Conservation (phyloP, 1,140 invertebrate species). For the Zaprionus lachaisei region DNA sequence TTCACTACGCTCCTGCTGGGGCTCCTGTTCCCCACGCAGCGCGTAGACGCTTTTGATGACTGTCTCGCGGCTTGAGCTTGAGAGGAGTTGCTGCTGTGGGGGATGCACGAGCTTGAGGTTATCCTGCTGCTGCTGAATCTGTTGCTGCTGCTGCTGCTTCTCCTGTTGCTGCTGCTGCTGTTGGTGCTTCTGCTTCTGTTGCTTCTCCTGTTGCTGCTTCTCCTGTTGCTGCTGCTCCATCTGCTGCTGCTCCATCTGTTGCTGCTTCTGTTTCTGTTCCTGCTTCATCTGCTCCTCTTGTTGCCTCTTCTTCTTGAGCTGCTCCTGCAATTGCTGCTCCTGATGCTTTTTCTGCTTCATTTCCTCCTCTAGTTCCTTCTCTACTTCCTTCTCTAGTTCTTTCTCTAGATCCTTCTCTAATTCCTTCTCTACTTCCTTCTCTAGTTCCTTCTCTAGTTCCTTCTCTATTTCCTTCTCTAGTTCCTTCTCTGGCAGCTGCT, state of each 20-base stretch:
- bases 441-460: too few species aligned
- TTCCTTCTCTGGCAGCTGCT: constrained; percentile 14
- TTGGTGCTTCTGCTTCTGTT: not conserved
- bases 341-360: too few species aligned
- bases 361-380: too few species aligned
- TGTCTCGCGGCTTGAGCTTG: constrained; percentile 50
- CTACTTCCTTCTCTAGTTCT: constrained; percentile 1
- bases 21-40: not conserved
- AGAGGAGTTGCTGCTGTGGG: not conserved
- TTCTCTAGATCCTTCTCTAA: too few species aligned
- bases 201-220: too few species aligned
- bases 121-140: constrained; percentile 8
- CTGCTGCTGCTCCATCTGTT: not conserved
- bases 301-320: too few species aligned
- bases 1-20: not conserved
- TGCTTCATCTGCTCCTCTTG: too few species aligned
- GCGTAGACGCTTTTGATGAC: constrained; percentile 65
- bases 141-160: not conserved
- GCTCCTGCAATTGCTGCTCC: too few species aligned
- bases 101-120: constrained; percentile 25
- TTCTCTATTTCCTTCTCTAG: constrained; percentile 21
- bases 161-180: constrained; percentile 8
- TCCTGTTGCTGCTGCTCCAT: too few species aligned
- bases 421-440: too few species aligned
- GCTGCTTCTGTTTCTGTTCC: too few species aligned